Percentiles rank a stretch among this genome's conserved stretches.
Conservation (phyloP, 1,140 invertebrate genomes). For the Listronotus bonariensis region DNA sequence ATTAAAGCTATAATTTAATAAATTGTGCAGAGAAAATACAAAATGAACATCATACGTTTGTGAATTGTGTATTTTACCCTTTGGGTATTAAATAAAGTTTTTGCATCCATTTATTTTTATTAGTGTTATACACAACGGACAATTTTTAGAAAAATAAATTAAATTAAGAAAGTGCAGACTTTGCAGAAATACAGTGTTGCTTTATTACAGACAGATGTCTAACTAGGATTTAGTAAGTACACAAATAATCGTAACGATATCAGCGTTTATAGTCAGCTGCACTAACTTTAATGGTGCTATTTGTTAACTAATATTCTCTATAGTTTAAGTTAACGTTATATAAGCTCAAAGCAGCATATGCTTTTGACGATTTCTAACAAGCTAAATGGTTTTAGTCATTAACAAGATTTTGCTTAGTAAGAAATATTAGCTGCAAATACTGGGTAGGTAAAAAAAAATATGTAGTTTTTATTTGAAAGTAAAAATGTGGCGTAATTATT, state of each 20-base stretch:
- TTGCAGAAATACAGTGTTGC: slow-evolving; percentile 6
- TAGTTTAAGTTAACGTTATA: neutral
- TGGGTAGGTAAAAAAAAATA: too few species aligned
- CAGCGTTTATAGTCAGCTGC: slow-evolving; percentile 8
- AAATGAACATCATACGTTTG: too few species aligned
- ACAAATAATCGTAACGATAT: slow-evolving; percentile 5
- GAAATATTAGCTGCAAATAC: slow-evolving; percentile 6
- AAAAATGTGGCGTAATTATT: too few species aligned
- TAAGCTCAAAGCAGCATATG: slow-evolving; percentile 8
- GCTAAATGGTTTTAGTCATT: slow-evolving; percentile 7
- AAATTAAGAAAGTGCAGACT: neutral
- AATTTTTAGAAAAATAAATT: neutral
- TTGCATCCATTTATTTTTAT: neutral
- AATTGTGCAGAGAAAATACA: too few species aligned
- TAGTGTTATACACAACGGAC: neutral
- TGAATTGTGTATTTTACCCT: too few species aligned
- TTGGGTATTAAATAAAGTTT: neutral
- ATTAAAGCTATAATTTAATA: too few species aligned
- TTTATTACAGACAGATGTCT: slow-evolving; percentile 7
- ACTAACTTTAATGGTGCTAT: slow-evolving; percentile 10
- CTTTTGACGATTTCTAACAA: slow-evolving; percentile 13
- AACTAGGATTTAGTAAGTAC: slow-evolving; percentile 1
- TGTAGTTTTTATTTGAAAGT: too few species aligned
- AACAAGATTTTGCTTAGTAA: neutral
- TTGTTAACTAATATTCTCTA: slow-evolving; percentile 12